Conservation (phyloP, 1,140 invertebrate species). For the Teleogryllus occipitalis region DNA sequence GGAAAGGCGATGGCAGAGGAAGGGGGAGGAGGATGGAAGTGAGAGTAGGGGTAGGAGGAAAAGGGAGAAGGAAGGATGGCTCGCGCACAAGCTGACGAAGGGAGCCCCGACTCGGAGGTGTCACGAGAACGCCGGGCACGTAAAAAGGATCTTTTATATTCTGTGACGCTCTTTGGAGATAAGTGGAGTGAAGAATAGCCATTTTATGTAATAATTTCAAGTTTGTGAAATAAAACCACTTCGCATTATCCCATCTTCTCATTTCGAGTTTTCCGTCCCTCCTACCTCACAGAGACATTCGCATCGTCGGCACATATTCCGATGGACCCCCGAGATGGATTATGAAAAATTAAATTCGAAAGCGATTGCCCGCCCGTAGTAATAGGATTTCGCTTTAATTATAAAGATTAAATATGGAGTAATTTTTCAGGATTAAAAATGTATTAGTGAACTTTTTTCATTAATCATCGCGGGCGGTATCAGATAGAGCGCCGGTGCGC, state of each 20-base stretch:
- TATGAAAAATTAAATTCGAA: constrained; percentile 6
- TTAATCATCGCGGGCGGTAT: not conserved
- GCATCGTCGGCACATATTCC: not conserved
- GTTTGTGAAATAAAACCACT: not conserved
- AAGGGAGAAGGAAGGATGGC: not conserved
- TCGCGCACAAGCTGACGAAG: too few relatives aligned
- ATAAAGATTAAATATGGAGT: constrained; percentile 6
- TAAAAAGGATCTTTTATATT: not conserved
- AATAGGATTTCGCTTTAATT: not conserved
- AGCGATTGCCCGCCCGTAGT: not conserved
- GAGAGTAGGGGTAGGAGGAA: not conserved
- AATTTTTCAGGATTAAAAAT: constrained; percentile 6
- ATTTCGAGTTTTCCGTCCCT: not conserved
- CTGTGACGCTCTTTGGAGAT: not conserved
- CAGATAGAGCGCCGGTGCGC: not conserved
- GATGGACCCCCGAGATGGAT: not conserved
- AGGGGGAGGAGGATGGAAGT: not conserved
- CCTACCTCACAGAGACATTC: not conserved
- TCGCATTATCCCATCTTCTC: not conserved
- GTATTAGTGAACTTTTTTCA: constrained; percentile 5
- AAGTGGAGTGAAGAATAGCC: constrained; percentile 1
- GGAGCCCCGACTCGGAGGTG: not conserved
- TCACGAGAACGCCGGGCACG: not conserved
- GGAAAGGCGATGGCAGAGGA: not conserved
- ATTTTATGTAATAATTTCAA: constrained; percentile 2